A percentile compares a stretch with the other conserved stretches of the same genome.
phyloP scores from a whole-genome alignment of 1,140 invertebrate species.

The Sogatella furcifera region DNA sequence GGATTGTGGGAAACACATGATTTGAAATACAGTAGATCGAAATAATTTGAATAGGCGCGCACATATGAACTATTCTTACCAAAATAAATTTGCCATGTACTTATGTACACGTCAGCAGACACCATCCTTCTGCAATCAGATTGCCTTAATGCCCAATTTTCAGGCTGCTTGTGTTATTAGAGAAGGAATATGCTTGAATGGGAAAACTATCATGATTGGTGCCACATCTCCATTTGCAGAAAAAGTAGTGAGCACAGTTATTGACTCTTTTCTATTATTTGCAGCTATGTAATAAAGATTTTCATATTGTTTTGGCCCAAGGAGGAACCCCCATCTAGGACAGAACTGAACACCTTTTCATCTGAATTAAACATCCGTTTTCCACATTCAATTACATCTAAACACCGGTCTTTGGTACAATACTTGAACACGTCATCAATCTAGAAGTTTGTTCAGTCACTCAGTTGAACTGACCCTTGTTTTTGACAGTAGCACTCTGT shows the following conservation, averaged over 20 bases:
- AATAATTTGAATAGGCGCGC: too few relatives aligned
- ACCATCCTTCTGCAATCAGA: too few relatives aligned
- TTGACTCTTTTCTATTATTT: conserved; percentile 13
- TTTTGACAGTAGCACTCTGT: conserved; percentile 21
- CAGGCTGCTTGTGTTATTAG: too few relatives aligned
- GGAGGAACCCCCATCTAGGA: conserved; percentile 11
- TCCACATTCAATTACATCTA: conserved; percentile 15
- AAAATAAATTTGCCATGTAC: too few relatives aligned
- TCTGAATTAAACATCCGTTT: conserved; percentile 19
- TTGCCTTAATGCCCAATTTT: too few relatives aligned
- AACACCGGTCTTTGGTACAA: conserved; percentile 18
- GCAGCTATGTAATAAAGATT: conserved; percentile 4
- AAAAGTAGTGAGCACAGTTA: conserved; percentile 15
- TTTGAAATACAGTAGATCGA: too few relatives aligned
- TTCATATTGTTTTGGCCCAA: conserved; percentile 6
- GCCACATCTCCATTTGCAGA: conserved; percentile 11
- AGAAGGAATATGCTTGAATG: too few relatives aligned
- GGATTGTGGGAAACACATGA: too few relatives aligned
- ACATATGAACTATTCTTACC: too few relatives aligned
- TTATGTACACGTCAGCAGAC: too few relatives aligned
- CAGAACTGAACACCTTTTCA: conserved; percentile 17
- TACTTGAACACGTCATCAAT: conserved; percentile 23
- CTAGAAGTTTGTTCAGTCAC: conserved; percentile 24
- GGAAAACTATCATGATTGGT: too few relatives aligned
- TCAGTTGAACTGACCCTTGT: conserved; percentile 20